A percentile compares a stretch with the other conserved stretches of the same genome.
Conservation (phyloP, 1,140 invertebrate species). For the Orchesella cincta region DNA sequence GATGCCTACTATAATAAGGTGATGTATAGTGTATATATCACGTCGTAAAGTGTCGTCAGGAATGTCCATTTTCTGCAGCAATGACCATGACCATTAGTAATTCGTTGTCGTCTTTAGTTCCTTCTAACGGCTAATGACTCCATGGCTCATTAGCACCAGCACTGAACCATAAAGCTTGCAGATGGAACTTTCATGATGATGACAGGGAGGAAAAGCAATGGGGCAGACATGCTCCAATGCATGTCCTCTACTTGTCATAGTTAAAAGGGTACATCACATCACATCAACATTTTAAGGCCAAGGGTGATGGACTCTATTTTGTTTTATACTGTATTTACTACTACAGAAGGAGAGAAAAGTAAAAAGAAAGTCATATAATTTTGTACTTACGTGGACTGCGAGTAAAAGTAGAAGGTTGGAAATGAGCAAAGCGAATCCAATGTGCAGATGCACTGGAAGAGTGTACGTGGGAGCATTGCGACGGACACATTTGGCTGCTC, state of each 20-base stretch:
- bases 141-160: slow-evolving; percentile 21
- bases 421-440: slow-evolving; percentile 49
- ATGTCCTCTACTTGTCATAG: not conserved
- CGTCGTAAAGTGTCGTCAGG: not conserved
- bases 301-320: not conserved
- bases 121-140: not conserved
- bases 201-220: not conserved
- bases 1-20: too few species aligned
- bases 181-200: slow-evolving; percentile 7
- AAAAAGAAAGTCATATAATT: not conserved
- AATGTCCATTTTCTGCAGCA: slow-evolving; percentile 12
- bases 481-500: slow-evolving; percentile 48
- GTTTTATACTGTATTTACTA: not conserved
- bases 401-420: slow-evolving; percentile 49
- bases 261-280: not conserved
- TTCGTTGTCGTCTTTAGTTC: not conserved
- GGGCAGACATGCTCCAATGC: not conserved
- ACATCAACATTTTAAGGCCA: not conserved
- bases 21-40: too few species aligned
- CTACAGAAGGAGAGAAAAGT: not conserved
- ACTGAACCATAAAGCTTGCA: slow-evolving; percentile 9
- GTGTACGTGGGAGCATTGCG: slow-evolving; percentile 19
- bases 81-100: slow-evolving; percentile 20
- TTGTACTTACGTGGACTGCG: slow-evolving; percentile 50
- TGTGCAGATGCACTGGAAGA: slow-evolving; percentile 48